These are phyloP conservation scores for Pheosia tremula DNA, from an alignment of 2,888 invertebrate species.

Conservation along the genomic window DNA sequence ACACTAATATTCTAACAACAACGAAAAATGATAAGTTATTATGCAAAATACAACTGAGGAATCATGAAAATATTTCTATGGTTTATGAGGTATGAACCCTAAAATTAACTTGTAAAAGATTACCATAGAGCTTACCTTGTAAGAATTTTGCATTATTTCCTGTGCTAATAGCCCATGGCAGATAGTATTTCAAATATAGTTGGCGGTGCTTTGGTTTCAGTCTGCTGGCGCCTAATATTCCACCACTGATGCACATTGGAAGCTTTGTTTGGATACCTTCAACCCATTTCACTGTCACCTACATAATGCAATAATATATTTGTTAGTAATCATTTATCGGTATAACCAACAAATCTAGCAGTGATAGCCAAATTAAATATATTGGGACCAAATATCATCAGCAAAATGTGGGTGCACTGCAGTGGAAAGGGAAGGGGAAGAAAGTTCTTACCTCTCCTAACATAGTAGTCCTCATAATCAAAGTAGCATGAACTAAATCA, in stretches of 20 bases:
- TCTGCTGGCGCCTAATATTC: conserved; percentile 95
- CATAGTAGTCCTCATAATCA: conserved; percentile 98
- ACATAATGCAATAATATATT: background rate
- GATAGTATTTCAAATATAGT: conserved; percentile 89
- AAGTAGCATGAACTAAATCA: conserved; percentile 95
- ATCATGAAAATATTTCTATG: no score
- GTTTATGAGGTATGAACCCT: background rate
- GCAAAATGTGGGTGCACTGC: no score
- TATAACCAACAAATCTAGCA: no score
- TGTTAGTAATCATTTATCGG: no score
- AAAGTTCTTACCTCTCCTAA: conserved; percentile 86
- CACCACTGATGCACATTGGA: conserved; percentile 98
- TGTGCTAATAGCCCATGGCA: conserved; percentile 94
- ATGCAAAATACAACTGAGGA: no score
- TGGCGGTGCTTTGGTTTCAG: conserved; percentile 93
- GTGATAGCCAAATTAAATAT: no score
- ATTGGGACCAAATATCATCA: no score
- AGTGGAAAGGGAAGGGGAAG: background rate
- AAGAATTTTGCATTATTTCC: conserved; percentile 91
- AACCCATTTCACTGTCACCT: conserved; percentile 98
- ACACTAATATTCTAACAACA: no score
- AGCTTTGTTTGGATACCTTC: conserved; percentile 97
- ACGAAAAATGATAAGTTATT: no score
- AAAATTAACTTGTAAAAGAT: conserved; percentile 14
- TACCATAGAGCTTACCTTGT: conserved; percentile 83